phyloP scores from a whole-genome alignment of 2,113 vertebrate genomes.

The Bostrychus sinensis region DNA sequence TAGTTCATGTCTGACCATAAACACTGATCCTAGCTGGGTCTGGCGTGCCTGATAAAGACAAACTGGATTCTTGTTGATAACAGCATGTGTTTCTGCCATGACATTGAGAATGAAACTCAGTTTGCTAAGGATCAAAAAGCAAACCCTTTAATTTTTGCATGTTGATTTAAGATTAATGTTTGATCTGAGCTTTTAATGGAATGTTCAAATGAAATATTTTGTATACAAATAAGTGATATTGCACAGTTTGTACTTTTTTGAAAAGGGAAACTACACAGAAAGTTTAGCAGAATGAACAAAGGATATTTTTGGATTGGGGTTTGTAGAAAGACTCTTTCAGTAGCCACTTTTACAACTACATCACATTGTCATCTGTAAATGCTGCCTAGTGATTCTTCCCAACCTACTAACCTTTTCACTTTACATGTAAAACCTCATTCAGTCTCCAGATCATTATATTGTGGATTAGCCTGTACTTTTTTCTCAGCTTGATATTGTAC shows the following conservation, averaged over 20 bases:
- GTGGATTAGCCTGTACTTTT: conserved; percentile 22
- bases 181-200: conserved; percentile 16
- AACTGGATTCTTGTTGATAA: background rate
- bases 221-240: conserved; percentile 53
- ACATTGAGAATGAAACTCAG: conserved; percentile 8
- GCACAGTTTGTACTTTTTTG: conserved; percentile 59
- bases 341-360: conserved; percentile 29
- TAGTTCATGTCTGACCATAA: conserved; percentile 7
- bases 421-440: conserved; percentile 34
- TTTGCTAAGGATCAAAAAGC: conserved; percentile 27
- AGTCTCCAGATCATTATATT: conserved; percentile 11
- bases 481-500: conserved; percentile 16
- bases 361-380: conserved; percentile 39
- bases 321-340: conserved; percentile 35
- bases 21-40: conserved; percentile 17
- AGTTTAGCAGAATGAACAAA: conserved; percentile 56
- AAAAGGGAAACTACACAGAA: conserved; percentile 22
- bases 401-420: conserved; percentile 23
- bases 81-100: conserved; percentile 1
- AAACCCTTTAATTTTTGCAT: conserved; percentile 50
- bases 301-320: conserved; percentile 62
- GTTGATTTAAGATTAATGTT: conserved; percentile 35
- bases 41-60: background rate
- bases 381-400: conserved; percentile 39
- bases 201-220: conserved; percentile 69